Evolutionary conservation across 2,888 invertebrate genomes (phyloP), one percentile per base, ranked within the genome.

Genomic region (Tanytarsus gracilentus): DNA sequence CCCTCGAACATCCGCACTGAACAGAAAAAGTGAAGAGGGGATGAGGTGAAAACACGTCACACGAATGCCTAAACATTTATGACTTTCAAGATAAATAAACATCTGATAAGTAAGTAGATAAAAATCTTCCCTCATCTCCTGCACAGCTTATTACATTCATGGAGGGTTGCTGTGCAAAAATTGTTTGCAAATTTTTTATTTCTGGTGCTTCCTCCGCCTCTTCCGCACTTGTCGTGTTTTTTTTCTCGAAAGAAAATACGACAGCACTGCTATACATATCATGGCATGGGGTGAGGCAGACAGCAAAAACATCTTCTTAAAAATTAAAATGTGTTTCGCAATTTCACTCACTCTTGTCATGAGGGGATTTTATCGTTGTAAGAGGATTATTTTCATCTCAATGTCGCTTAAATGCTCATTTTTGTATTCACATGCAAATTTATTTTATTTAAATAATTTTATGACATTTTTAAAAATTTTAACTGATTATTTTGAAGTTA

Each of bases 301-400:
- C n/a, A 25, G 30, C 51, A 48, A 58, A 23, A 48, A 58, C 44
- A 58, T 48, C 30, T 48, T 58, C 48, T 58, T 58, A 48, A 58
- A 58, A 58, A 58, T 58, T 58, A 58, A 58, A 58, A 58, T 30
- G 40, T 48, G 48, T 26, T 55, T 58, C 48, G 58, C 58, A 58
- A 48, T 58, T 58, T 58, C 48, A 18, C 30, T 58, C 30, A 44
- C 25, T 29, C 14, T 51, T 27, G 16, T 29, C 27, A 29, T 11
- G 29, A 58, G 58, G 48, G 58, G 48, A 48, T 58, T 58, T 58
- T 44, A 58, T 58, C 30, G 55, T 58, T 58, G 58, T 40, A 51
- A 58, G 48, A 18, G 58, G 58, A 58, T 58, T 48, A 58, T 58
- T n/a, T 58, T 23, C 29, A 26, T 58, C 44, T 58, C 58, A 58